These are phyloP conservation scores for Dasyurus viverrinus DNA, from an alignment of 2,113 vertebrate species.

Conservation along the genomic window DNA sequence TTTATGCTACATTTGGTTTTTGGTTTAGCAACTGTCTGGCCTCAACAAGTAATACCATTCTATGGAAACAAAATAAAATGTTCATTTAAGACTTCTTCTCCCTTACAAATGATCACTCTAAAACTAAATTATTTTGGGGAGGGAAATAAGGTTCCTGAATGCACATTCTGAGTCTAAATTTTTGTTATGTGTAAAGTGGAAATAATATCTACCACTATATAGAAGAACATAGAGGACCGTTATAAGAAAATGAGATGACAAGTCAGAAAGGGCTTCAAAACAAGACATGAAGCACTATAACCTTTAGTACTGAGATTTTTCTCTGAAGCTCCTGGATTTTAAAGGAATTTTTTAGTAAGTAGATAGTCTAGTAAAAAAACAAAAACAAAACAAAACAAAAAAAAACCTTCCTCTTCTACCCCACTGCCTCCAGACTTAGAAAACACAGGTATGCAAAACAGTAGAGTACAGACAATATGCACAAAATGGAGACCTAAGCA, in stretches of 20 bases:
- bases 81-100: background rate
- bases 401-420: background rate
- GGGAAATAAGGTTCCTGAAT: background rate
- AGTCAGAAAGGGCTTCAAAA: background rate
- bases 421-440: background rate
- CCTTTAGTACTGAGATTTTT: background rate
- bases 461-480: background rate
- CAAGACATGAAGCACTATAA: background rate
- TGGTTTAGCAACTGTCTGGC: background rate
- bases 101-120: background rate
- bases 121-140: background rate
- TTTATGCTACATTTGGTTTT: background rate
- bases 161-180: background rate
- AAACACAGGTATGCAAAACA: background rate
- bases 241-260: background rate
- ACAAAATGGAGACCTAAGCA: background rate
- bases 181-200: background rate
- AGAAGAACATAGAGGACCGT: background rate
- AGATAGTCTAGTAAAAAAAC: background rate
- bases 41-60: background rate
- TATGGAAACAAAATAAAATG: accelerated
- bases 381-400: background rate
- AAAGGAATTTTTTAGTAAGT: background rate
- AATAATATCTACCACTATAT: background rate
- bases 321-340: background rate